Evolutionary conservation across 2,888 invertebrate species (phyloP), one percentile per base, ranked within the genome.

Genomic region (Aphidius colemani): DNA sequence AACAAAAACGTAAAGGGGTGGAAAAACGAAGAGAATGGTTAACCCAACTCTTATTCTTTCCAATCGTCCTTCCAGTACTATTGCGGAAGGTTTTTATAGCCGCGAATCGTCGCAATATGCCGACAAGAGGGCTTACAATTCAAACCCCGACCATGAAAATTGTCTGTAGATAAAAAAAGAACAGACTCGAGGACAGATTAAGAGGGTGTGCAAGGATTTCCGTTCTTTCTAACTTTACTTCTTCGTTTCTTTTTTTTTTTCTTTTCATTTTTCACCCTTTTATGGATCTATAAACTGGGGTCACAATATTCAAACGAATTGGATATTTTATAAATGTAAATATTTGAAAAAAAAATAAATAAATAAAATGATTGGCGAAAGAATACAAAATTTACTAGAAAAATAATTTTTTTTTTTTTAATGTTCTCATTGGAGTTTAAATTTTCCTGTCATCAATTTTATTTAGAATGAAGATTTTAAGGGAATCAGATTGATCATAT

Each of bases 101-200:
- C 80, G 76, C 80, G 81, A 80, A 81, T 81, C 78, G 78, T 75
- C 73, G 79, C 80, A 81, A 81, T 81, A 81, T 81, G 81, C 79
- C 79, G 78, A 81, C 81, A 79, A 81, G 76, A 30, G 75, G 76
- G 76, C 75, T 80, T 79, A 80, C 78, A 74, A 71, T 70, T 69
- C 65, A 64, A 63, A 68, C 66, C 53, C 61, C 30, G 49, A 10
- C 51, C 45, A 63, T 45, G 10, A 8, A 7, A 46, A 45, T 53
- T 53, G n/a, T 46, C 43, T 40, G 45, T 11, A 11, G 30, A 46
- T 30, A 13, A 46, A 55, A n/a, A 61, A 61, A 61, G 72, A 18
- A 18, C 13, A 18, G 13, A 18, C 13, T 18, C 13, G 13, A 18
- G 72, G 68, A 72, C 72, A 74, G 79, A 79, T 80, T 80, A 79